Conservation (phyloP, 2,113 vertebrate genomes). For the Corvus moneduloides region DNA sequence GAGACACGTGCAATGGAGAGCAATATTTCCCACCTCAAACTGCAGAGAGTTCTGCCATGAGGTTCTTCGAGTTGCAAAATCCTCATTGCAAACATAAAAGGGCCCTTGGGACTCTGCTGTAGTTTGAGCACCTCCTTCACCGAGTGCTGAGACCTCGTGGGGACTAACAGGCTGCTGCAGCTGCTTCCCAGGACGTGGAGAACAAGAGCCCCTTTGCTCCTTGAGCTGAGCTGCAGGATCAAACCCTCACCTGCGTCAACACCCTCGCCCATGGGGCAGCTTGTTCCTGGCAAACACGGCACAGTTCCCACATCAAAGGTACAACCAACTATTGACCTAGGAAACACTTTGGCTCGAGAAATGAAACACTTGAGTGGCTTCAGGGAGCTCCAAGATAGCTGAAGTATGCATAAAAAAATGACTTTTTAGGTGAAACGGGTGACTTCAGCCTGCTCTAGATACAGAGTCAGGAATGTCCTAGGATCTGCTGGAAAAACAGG, state of each 20-base stretch:
- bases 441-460: neutral
- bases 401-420: neutral
- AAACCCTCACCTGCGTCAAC: neutral
- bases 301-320: neutral
- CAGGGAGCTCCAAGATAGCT: neutral
- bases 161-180: accelerated
- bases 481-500: neutral
- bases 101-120: neutral
- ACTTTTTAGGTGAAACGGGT: neutral
- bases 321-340: neutral
- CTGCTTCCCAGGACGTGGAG: neutral
- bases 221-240: neutral
- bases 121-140: neutral
- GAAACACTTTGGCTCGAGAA: neutral
- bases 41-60: neutral
- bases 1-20: accelerated
- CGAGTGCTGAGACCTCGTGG: neutral
- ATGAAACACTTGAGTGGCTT: neutral
- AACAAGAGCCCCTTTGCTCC: neutral
- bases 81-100: neutral
- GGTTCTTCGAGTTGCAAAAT: neutral
- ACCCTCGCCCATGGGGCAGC: neutral
- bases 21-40: neutral
- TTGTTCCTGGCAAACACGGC: neutral
- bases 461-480: neutral